These are phyloP conservation scores for Probaryconus sp. DNA, from an alignment of 1,140 invertebrate species.

Conservation along the genomic window DNA sequence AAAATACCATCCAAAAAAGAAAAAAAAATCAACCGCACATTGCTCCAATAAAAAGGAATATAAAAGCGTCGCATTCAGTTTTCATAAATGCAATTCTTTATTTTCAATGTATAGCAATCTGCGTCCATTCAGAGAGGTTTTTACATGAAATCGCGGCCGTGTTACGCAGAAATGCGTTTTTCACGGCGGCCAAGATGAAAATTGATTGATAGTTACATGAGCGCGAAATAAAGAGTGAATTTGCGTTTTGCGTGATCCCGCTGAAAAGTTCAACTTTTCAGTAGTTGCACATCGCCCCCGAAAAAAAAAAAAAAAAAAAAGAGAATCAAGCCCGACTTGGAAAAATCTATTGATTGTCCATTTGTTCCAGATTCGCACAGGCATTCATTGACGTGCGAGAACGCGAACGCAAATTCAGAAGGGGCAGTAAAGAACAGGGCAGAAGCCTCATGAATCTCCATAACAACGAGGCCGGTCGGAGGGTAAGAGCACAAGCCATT, in stretches of 20 bases:
- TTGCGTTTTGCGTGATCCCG: conserved; percentile 39
- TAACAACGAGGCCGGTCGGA: conserved; percentile 95
- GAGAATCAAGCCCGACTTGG: conserved; percentile 25
- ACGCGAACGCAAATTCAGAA: conserved; percentile 84
- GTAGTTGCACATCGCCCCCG: too few relatives aligned
- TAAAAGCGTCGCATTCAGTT: conserved; percentile 14
- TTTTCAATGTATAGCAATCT: conserved; percentile 45
- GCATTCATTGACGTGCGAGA: conserved; percentile 94
- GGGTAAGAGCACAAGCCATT: conserved; percentile 82
- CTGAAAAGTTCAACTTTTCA: conserved; percentile 45
- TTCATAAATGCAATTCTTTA: conserved; percentile 38
- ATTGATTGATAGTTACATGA: conserved; percentile 52
- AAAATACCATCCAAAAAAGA: too few relatives aligned
- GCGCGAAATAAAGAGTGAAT: conserved; percentile 52
- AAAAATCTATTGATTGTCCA: conserved; percentile 56
- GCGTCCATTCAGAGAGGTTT: conserved; percentile 33
- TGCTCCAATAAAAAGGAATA: conserved; percentile 15
- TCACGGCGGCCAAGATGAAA: conserved; percentile 37
- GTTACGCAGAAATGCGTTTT: conserved; percentile 36
- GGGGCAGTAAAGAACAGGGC: conserved; percentile 86
- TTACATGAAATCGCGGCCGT: conserved; percentile 24
- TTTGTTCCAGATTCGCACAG: conserved; percentile 88
- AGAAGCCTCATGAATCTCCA: conserved; percentile 94
- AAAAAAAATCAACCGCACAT: conserved; percentile 32
- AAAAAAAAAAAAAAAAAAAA: conserved; percentile 3